phyloP scores from a whole-genome alignment of 1,140 invertebrate species.

The Xylocopa sonorina region DNA sequence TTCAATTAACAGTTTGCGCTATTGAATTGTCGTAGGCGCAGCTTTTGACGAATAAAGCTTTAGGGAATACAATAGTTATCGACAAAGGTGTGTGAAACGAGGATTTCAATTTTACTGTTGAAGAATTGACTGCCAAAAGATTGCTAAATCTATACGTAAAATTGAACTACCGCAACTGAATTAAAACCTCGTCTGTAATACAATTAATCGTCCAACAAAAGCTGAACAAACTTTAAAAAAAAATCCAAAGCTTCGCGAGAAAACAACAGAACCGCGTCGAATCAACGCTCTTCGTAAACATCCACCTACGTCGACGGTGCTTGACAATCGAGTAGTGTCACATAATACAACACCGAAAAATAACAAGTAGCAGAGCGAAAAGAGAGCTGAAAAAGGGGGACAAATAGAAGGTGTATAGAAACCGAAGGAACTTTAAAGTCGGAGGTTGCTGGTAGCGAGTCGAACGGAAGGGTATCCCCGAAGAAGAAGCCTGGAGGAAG shows the following conservation, averaged over 20 bases:
- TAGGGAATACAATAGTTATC: too few species aligned
- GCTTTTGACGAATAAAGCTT: too few species aligned
- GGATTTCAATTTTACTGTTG: too few species aligned
- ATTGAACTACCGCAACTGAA: too few species aligned
- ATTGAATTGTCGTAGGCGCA: too few species aligned
- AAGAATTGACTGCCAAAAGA: too few species aligned
- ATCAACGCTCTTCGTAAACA: background rate
- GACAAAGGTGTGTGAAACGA: too few species aligned
- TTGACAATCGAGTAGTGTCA: background rate
- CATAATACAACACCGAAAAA: background rate
- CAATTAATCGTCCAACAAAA: background rate
- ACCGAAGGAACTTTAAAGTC: conserved; percentile 37
- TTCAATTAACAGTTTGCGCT: too few species aligned
- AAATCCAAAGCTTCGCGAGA: background rate
- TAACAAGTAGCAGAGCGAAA: background rate
- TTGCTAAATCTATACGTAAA: too few species aligned
- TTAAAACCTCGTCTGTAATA: too few species aligned
- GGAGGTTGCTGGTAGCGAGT: conserved; percentile 18
- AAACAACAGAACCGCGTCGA: background rate
- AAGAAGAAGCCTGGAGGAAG: conserved; percentile 35
- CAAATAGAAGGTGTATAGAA: background rate
- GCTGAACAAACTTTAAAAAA: background rate
- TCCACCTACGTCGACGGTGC: background rate
- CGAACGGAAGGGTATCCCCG: conserved; percentile 27
- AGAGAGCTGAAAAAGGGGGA: conserved; percentile 7